Evolutionary conservation across 2,113 vertebrate genomes (phyloP), one percentile per base, ranked within the genome.

Genomic region (Noctilio leporinus): DNA sequence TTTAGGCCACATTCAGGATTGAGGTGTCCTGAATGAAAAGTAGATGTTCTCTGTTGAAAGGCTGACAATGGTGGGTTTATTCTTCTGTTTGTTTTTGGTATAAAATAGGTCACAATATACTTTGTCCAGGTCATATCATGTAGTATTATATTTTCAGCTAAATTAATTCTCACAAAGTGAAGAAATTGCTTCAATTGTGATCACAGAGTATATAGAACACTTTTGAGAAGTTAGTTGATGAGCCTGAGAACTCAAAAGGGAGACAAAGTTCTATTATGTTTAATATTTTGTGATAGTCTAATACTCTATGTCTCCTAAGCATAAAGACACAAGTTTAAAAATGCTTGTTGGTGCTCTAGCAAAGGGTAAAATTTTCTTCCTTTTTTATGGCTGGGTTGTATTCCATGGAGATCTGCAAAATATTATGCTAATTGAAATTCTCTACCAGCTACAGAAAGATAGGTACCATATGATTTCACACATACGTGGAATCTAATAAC

Each of bases 11-110:
- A 4, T 38, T 35, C 3, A 55, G 16, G 15, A 43, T 28, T 82
- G 80, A 75, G 24, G 17, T 67, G 1, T 57, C 10, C 38, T 17
- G 10, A 83, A 57, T n/a, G n/a, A 38, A 69, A 33, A 49, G 2
- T 51, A 22, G 22, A 62, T 43, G 0, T 73, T 77, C 6, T 28
- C 47, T 69, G 5, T 4, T 4, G 6, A 65, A 33, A 83, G 26
- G 4, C 45, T 92, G 1, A 22, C 8, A 38, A 0, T 33, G 4
- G 17, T n/a, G 7, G 45, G 33, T 3, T 0, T 2, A 17, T 7
- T 7, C 15, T 6, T 47, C 2, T 19, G 0, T 93, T 73, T 45
- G 12, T 4, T 77, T 33, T 62, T 67, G 8, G 1, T 30, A 30
- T 47, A 14, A 86, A 75, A 30, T 59, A 40, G 12, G 22, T 33